Evolutionary conservation across 2,888 invertebrate species (phyloP).

Genomic region (Andrena trimmerana): DNA sequence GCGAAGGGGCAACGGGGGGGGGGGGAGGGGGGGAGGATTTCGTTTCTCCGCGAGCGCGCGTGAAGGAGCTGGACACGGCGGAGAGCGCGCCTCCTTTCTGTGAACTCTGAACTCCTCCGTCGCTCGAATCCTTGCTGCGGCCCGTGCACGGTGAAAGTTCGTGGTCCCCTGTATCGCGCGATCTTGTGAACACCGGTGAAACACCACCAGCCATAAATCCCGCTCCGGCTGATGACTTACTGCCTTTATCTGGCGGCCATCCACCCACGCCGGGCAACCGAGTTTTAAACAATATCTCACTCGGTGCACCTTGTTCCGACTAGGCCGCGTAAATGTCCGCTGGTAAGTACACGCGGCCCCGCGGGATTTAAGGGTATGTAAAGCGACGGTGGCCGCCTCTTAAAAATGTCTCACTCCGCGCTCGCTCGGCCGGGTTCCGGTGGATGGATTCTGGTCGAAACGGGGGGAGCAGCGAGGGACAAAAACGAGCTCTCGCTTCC

Average conservation of each 20-base stretch:
- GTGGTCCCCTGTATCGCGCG: slow-evolving; percentile 35
- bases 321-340: slow-evolving; percentile 27
- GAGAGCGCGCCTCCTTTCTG: neutral
- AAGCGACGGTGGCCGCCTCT: slow-evolving; percentile 29
- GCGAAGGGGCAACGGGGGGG: neutral
- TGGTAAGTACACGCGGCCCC: slow-evolving; percentile 36
- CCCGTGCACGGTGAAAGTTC: slow-evolving; percentile 51
- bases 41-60: neutral
- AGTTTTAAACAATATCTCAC: slow-evolving; percentile 65
- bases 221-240: slow-evolving; percentile 54
- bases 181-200: slow-evolving; percentile 39
- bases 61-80: neutral
- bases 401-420: slow-evolving; percentile 39
- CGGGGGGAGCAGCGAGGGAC: neutral
- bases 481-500: too few species aligned
- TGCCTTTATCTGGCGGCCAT: slow-evolving; percentile 54
- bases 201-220: slow-evolving; percentile 53
- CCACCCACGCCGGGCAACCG: slow-evolving; percentile 57
- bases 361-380: slow-evolving; percentile 41
- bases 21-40: neutral
- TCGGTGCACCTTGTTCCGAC: slow-evolving; percentile 38
- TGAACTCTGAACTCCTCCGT: slow-evolving; percentile 49
- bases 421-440: neutral
- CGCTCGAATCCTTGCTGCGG: slow-evolving; percentile 15
- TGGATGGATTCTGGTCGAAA: neutral